These are phyloP conservation scores for Pelvicachromis taeniatus DNA, from an alignment of 2,113 vertebrate genomes.

Conservation along the genomic window DNA sequence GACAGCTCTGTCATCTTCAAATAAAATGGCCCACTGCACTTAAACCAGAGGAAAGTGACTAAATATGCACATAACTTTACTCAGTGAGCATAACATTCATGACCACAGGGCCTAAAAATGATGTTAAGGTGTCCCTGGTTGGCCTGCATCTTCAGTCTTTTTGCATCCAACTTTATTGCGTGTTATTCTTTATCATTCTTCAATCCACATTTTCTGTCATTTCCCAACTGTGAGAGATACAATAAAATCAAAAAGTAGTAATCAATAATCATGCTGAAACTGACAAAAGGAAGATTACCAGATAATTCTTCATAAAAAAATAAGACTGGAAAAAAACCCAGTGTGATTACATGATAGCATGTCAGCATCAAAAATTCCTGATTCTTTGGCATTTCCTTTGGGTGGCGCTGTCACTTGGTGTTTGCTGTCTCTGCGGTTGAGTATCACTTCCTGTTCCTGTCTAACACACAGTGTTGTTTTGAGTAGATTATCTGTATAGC, in stretches of 20 bases:
- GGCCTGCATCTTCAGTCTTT: background rate
- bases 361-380: no score
- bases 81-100: background rate
- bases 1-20: background rate
- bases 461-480: no score
- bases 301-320: background rate
- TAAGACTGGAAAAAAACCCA: background rate
- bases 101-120: background rate
- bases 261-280: background rate
- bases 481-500: no score
- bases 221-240: background rate
- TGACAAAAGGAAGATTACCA: background rate
- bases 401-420: no score
- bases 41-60: background rate
- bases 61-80: background rate
- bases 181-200: background rate
- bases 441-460: no score
- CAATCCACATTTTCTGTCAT: background rate
- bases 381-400: no score
- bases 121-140: background rate
- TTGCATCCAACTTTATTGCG: background rate
- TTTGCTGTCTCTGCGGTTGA: no score
- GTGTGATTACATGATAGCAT: background rate
- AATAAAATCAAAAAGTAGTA: background rate
- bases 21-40: background rate